These are phyloP conservation scores for Tolypeutes matacus DNA, from an alignment of 2,797 vertebrate genomes.

Conservation along the genomic window DNA sequence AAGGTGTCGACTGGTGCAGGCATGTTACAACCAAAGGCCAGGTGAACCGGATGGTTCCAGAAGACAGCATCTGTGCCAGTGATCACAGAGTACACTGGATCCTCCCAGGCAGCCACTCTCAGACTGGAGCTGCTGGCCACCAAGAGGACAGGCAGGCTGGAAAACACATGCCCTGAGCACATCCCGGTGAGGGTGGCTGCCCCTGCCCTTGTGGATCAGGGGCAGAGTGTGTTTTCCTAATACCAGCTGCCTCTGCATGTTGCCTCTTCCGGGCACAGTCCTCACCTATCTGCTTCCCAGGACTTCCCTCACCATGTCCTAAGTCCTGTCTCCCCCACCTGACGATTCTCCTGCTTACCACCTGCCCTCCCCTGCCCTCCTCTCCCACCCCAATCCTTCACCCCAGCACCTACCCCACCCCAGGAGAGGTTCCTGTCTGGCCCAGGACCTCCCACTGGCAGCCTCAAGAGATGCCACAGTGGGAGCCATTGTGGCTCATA, in stretches of 20 bases:
- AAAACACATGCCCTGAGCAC: neutral
- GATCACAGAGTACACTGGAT: neutral
- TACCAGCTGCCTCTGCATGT: neutral
- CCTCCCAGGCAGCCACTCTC: neutral
- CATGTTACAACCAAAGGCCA: neutral
- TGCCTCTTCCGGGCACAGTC: neutral
- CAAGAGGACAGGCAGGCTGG: neutral
- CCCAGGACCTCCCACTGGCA: neutral
- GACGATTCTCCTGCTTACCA: neutral
- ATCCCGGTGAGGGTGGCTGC: neutral
- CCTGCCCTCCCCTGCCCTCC: neutral
- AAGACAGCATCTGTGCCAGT: slow-evolving; percentile 22
- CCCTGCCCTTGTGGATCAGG: neutral
- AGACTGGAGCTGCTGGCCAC: neutral
- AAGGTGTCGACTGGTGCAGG: neutral
- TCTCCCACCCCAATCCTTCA: neutral
- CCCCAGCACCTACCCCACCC: neutral
- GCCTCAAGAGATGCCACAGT: too few relatives aligned
- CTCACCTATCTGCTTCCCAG: neutral
- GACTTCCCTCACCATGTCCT: neutral
- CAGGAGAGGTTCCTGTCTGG: neutral
- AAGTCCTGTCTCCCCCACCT: neutral
- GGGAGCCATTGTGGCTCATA: too few relatives aligned
- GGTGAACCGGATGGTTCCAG: slow-evolving; percentile 27
- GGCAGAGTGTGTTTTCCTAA: neutral